These are phyloP conservation scores for Drosophila koepferae DNA, from an alignment of 2,888 invertebrate genomes.

Conservation along the genomic window DNA sequence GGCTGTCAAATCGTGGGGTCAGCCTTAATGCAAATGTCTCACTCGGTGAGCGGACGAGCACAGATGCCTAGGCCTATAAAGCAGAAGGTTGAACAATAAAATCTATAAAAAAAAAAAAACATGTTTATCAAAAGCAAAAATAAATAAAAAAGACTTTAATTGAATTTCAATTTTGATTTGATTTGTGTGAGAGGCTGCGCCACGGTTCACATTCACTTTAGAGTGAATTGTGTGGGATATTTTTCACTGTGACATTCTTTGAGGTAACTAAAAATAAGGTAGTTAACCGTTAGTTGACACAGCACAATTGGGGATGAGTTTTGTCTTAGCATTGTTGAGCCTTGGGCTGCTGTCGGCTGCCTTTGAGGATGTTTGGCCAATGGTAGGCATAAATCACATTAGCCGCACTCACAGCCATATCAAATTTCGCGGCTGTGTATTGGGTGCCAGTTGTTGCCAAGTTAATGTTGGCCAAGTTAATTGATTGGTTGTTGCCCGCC, in stretches of 20 bases:
- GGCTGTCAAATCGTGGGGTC: conserved; percentile 37
- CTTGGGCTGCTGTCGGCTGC: conserved; percentile 47
- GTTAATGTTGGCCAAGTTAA: conserved; percentile 65
- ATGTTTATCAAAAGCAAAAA: conserved; percentile 7
- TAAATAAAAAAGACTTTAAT: not conserved
- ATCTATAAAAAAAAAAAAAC: not conserved
- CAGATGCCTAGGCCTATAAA: conserved; percentile 16
- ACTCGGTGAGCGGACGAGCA: not conserved
- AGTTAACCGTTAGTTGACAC: conserved; percentile 32
- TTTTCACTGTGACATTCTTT: not conserved
- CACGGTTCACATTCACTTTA: not conserved
- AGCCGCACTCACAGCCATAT: conserved; percentile 69
- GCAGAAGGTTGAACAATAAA: conserved; percentile 16
- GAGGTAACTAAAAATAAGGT: not conserved
- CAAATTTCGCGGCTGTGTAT: conserved; percentile 67
- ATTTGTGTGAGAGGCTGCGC: not conserved
- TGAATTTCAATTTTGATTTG: not conserved
- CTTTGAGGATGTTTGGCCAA: conserved; percentile 47
- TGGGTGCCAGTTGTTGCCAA: conserved; percentile 45
- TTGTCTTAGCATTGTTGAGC: conserved; percentile 8
- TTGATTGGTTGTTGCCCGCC: conserved; percentile 64
- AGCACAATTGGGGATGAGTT: conserved; percentile 53
- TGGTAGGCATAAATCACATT: conserved; percentile 68
- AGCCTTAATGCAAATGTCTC: conserved; percentile 52
- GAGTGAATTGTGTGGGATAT: not conserved